Conservation (phyloP, 2,888 invertebrate species). For the Microplitis deprimator region DNA sequence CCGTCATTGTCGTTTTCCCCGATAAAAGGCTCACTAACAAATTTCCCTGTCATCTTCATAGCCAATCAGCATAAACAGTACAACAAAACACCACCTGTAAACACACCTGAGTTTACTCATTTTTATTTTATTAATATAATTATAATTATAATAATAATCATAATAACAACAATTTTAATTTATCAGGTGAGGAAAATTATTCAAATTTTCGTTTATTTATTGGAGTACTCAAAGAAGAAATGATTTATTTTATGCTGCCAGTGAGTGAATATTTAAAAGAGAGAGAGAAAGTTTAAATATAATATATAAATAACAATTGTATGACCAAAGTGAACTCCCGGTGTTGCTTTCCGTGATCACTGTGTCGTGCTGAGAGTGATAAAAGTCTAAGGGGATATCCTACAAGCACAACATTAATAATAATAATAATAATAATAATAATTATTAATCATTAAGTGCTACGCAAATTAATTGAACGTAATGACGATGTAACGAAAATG, state of each 20-base stretch:
- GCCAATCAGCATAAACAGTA: background rate
- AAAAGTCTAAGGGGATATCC: constrained; percentile 31
- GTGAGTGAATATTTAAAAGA: background rate
- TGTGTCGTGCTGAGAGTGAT: constrained; percentile 22
- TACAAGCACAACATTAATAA: constrained; percentile 30
- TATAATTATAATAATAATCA: no score
- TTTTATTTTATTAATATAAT: background rate
- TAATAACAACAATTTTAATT: no score
- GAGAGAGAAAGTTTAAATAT: background rate
- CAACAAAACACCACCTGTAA: background rate
- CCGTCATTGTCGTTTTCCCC: background rate
- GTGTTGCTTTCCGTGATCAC: constrained; percentile 13
- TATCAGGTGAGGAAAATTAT: no score
- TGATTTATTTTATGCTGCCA: no score
- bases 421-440: background rate
- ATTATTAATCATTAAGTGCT: background rate
- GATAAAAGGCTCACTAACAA: background rate
- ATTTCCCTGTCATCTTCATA: background rate
- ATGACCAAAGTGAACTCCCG: constrained; percentile 10
- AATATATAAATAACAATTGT: constrained; percentile 4
- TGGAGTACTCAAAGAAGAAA: no score
- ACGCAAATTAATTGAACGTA: constrained; percentile 8
- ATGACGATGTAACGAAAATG: constrained; percentile 3
- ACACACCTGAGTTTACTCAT: background rate
- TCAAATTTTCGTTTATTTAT: no score